Base-by-base conservation (phyloP, 2,797 vertebrate genomes). In the Halcyon smyrnensis region DNA sequence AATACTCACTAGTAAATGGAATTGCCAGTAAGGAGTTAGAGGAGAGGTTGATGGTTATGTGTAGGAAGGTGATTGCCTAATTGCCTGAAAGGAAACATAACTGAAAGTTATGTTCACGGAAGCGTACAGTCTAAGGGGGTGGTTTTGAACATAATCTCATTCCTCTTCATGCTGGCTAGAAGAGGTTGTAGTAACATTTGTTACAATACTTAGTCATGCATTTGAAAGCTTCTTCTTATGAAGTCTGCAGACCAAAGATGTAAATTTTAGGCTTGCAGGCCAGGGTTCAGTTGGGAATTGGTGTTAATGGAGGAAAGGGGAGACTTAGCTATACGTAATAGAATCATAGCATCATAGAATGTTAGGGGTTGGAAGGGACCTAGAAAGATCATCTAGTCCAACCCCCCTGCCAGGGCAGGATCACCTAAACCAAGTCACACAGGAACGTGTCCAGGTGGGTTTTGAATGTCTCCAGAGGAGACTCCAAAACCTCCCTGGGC, bases 71-170 rank as follows among this genome's bases (percentile, higher is more conserved):
- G 54, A 57, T 36, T 37, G 60, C 46, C 27, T 85, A 34, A 45
- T 20, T n/a, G n/a, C 48, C 46, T 71, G 67, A 85, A 91, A 63
- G 27, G 32, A 92, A 83, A 83, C 27, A 28, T 27, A 60, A 74
- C 37, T 60, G 65, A 83, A 80, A 86, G 12, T 8, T 82, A 39
- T 34, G 10, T 5, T 13, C 19, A 23, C n/a, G 25, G 56, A 65
- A 56, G 45, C 24, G 8, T 50, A 27, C 36, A 19, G 1, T 53
- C 46, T 69, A 50, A 34, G 46, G 37, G 32, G 0, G 0, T 3
- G 50, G 34, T n/a, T 83, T 78, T 43, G 21, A 16, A 12, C 30
- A 11, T 45, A 23, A 60, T 45, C 30, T n/a, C 25, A 69, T 48
- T 50, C 56, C 18, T 77, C 21, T 69, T 48, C 34, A 32, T 39